A percentile compares a stretch with the other conserved stretches of the same genome.
These are phyloP conservation scores for Pipistrellus nathusii DNA, from an alignment of 2,797 vertebrate genomes.

Conservation along the genomic window DNA sequence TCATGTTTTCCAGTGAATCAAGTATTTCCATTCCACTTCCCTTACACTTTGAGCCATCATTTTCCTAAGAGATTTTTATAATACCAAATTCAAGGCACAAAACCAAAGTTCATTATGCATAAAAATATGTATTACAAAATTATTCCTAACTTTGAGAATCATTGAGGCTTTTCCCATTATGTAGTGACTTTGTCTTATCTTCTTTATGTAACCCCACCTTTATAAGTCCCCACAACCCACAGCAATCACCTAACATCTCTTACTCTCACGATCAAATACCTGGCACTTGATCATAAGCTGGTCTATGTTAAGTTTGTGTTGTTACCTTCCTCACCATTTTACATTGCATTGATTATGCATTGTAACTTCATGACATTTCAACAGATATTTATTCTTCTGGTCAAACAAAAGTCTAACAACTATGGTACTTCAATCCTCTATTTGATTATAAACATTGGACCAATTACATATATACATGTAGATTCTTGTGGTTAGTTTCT, in stretches of 20 bases:
- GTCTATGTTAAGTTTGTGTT: background rate
- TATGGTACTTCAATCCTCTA: background rate
- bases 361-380: background rate
- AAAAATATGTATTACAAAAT: background rate
- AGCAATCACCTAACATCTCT: background rate
- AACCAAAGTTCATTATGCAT: background rate
- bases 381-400: background rate
- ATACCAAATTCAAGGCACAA: background rate
- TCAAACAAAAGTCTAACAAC: background rate
- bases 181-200: background rate
- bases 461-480: background rate
- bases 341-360: background rate
- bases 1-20: conserved; percentile 8
- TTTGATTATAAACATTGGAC: background rate
- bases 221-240: too few relatives aligned
- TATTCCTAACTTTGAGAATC: background rate
- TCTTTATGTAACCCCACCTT: background rate
- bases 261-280: background rate
- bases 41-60: background rate
- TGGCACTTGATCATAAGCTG: background rate
- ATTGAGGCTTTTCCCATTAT: background rate
- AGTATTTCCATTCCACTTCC: background rate
- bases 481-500: background rate
- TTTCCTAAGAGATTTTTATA: conserved; percentile 22
- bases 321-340: background rate